Evolutionary conservation across 2,113 vertebrate genomes (phyloP), one percentile per base, ranked within the genome.

Genomic region (Circaetus gallicus): DNA sequence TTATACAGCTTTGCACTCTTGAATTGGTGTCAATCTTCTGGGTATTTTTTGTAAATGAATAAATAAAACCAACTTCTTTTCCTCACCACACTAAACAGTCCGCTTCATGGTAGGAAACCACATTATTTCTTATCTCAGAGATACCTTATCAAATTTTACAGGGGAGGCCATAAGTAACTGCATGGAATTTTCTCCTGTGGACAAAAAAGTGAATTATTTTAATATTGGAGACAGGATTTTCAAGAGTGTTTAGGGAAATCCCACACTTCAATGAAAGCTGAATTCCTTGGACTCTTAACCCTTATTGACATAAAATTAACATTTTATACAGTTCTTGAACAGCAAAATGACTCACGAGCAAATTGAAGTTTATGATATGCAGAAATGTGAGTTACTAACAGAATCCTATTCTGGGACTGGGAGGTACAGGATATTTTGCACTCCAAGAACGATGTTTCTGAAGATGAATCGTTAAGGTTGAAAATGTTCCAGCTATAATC

Each of bases 401-500:
- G 52, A 93, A 74, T 13, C 24, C 43, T 86, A 1, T 79, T 94
- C 73, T 59, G 80, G 53, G 70, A 62, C 63, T 93, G 80, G 86
- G 91, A 94, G 78, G 70, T 61, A 52, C 81, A 82, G 66, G 77
- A 52, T 82, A 85, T 85, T 95, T 95, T 91, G 22, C 81, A 50
- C 78, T 93, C 81, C 93, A 96, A 93, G 90, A 90, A 94, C 93
- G 52, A 92, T 85, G 66, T 92, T 93, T 95, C 55, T 93, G 53
- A 86, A 89, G 86, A 89, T 82, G 61, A 95, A 76, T 89, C 34
- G 32, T 93, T 78, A 58, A 70, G 40, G 16, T 0, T 92, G 63
- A 93, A 89, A 82, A 79, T 49, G 11, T 82, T 92, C 77, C 74
- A 94, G 61, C 40, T 92, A 28, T 87, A 87, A 89, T 76, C 77